Percentiles rank a stretch among this genome's conserved stretches.
These are phyloP conservation scores for Machimus atricapillus DNA, from an alignment of 2,888 invertebrate genomes.

Conservation along the genomic window DNA sequence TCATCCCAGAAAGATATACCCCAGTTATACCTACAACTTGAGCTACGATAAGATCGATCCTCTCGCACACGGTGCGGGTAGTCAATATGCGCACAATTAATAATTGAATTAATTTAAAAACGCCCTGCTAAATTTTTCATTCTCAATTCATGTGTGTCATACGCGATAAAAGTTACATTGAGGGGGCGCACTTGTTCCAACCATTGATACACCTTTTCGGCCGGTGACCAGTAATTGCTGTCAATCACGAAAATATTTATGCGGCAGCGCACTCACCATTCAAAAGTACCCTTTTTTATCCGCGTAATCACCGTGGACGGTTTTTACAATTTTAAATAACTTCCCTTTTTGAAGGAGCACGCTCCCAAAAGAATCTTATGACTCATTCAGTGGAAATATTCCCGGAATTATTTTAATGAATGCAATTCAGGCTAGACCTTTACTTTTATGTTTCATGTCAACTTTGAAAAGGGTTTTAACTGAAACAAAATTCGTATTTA, in stretches of 20 bases:
- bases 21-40: neutral
- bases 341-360: neutral
- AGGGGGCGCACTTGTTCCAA: neutral
- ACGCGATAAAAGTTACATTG: neutral
- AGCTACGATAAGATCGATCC: neutral
- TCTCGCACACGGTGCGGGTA: neutral
- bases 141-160: neutral
- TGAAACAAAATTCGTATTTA: neutral
- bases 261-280: neutral
- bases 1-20: neutral
- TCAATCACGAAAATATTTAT: slow-evolving; percentile 2
- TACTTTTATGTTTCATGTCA: neutral
- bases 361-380: neutral
- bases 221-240: neutral
- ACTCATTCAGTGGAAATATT: neutral
- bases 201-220: neutral
- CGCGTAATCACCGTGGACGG: neutral
- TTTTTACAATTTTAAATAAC: neutral
- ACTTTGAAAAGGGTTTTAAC: neutral
- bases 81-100: slow-evolving; percentile 6
- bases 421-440: neutral
- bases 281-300: neutral
- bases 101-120: slow-evolving; percentile 18
- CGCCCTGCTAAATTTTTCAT: neutral
- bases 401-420: neutral